Evolutionary conservation across 2,888 invertebrate species (phyloP).

Genomic region (Drosophila eohydei): DNA sequence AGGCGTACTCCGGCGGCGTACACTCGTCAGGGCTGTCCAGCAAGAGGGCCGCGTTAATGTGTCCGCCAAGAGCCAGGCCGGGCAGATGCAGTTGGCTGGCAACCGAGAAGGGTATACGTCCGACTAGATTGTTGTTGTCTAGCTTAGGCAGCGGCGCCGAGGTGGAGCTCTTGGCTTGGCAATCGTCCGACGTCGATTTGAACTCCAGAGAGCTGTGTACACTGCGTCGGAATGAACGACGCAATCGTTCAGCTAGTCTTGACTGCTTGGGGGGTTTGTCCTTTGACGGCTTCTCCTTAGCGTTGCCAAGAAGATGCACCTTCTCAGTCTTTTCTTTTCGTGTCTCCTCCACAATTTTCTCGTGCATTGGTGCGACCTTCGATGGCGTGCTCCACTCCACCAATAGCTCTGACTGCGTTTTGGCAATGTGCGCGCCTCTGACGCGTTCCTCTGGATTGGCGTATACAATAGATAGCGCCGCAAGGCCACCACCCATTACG

Average conservation of each 20-base stretch:
- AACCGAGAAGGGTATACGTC: slow-evolving; percentile 56
- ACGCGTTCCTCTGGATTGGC: slow-evolving; percentile 44
- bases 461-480: slow-evolving; percentile 75
- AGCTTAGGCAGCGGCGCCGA: slow-evolving; percentile 34
- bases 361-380: slow-evolving; percentile 76
- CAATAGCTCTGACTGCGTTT: slow-evolving; percentile 27
- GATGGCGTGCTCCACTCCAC: slow-evolving; percentile 22
- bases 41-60: slow-evolving; percentile 80
- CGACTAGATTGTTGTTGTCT: slow-evolving; percentile 51
- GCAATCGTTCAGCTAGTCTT: slow-evolving; percentile 78
- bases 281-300: slow-evolving; percentile 66
- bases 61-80: slow-evolving; percentile 67
- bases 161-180: slow-evolving; percentile 26
- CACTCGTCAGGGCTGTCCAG: slow-evolving; percentile 83
- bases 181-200: slow-evolving; percentile 60
- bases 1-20: slow-evolving; percentile 82
- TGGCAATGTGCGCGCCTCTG: slow-evolving; percentile 16
- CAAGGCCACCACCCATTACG: slow-evolving; percentile 85
- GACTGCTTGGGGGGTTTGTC: slow-evolving; percentile 73
- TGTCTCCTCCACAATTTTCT: slow-evolving; percentile 77
- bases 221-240: slow-evolving; percentile 81
- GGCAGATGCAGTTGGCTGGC: slow-evolving; percentile 63
- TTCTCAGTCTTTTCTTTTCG: slow-evolving; percentile 72
- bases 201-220: slow-evolving; percentile 79
- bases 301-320: slow-evolving; percentile 63